Percentiles rank a stretch among this genome's conserved stretches.
These are phyloP conservation scores for Leptodactylus fuscus DNA, from an alignment of 2,113 vertebrate species.

Conservation along the genomic window DNA sequence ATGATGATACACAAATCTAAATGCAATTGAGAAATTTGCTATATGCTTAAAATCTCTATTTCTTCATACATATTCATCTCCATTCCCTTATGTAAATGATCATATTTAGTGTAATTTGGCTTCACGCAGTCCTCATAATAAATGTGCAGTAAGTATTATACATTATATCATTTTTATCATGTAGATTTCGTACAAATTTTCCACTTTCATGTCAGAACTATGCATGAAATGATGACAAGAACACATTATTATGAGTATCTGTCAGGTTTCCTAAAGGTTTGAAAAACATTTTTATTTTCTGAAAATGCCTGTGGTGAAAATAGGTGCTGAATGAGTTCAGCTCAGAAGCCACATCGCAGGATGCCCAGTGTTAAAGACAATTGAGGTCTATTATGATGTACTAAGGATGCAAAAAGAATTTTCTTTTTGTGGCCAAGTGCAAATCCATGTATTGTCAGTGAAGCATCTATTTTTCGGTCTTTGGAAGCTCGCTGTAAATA, in stretches of 20 bases:
- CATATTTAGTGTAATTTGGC: not conserved
- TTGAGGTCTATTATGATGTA: not conserved
- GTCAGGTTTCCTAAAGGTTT: not conserved
- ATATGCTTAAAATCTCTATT: too few relatives aligned
- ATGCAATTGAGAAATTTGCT: too few relatives aligned
- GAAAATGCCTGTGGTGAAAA: not conserved
- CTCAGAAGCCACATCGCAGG: not conserved
- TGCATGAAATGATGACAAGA: not conserved
- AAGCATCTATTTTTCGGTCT: not conserved
- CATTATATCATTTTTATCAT: not conserved
- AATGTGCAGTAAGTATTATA: not conserved
- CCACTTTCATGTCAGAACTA: not conserved
- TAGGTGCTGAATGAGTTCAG: not conserved
- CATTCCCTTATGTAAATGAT: not conserved
- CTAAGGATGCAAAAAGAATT: not conserved
- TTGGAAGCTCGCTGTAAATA: not conserved
- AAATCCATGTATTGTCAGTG: not conserved
- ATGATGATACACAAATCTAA: too few relatives aligned
- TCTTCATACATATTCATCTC: too few relatives aligned
- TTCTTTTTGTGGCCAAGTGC: not conserved
- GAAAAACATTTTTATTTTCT: not conserved
- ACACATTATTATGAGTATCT: not conserved
- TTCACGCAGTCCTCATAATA: not conserved
- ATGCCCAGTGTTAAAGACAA: not conserved
- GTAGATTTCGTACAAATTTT: not conserved